A percentile compares a stretch with the other conserved stretches of the same genome.
Evolutionary conservation across 2,888 invertebrate genomes (phyloP).

Genomic region (Athripsodes cinereus): DNA sequence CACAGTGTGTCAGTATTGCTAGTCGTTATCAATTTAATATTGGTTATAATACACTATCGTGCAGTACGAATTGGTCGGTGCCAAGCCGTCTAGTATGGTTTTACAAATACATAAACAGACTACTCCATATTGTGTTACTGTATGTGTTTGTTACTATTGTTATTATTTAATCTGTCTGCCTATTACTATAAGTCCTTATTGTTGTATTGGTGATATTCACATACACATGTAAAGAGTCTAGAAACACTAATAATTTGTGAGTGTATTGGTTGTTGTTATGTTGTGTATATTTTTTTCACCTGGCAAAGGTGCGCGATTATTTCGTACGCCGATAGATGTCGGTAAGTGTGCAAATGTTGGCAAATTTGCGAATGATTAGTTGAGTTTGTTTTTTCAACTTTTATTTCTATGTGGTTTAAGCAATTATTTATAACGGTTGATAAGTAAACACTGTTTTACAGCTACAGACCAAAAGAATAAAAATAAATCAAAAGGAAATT

Average conservation of each 20-base stretch:
- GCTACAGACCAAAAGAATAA: too few relatives aligned
- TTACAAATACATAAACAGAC: constrained; percentile 5
- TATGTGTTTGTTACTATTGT: neutral
- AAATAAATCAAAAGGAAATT: too few relatives aligned
- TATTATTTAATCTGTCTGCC: neutral
- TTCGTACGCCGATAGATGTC: constrained; percentile 13
- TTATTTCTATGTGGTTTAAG: too few relatives aligned
- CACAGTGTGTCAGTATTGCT: neutral
- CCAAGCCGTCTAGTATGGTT: constrained; percentile 14
- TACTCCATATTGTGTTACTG: neutral
- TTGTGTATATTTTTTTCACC: neutral
- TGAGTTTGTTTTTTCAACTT: too few relatives aligned
- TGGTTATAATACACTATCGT: neutral
- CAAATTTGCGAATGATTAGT: too few relatives aligned
- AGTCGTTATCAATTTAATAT: constrained; percentile 5
- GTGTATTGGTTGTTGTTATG: neutral
- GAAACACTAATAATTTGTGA: neutral
- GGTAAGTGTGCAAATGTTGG: neutral
- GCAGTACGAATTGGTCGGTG: constrained; percentile 12
- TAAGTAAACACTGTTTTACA: too few relatives aligned
- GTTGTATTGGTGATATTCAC: neutral
- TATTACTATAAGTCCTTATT: neutral
- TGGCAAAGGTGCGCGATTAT: constrained; percentile 1
- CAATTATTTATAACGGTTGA: too few relatives aligned
- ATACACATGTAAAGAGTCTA: neutral